Conservation (phyloP, 2,797 vertebrate genomes). For the Phoxinus dragarum region DNA sequence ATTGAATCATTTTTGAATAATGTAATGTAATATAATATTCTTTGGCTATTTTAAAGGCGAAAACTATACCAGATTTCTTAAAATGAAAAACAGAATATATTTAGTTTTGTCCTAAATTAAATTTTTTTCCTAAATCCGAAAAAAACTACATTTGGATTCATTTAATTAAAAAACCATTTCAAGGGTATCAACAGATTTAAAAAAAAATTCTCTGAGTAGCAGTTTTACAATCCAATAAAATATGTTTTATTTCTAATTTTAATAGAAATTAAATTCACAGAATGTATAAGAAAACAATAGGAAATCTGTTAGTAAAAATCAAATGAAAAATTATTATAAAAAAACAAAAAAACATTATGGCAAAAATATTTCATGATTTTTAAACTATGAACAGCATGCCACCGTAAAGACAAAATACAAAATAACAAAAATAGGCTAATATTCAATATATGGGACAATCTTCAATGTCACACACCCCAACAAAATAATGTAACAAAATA, state of each 20-base stretch:
- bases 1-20: neutral
- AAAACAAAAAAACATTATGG: neutral
- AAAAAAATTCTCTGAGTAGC: no score
- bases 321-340: neutral
- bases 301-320: no score
- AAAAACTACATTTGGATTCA: no score
- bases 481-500: slow-evolving; percentile 48
- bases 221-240: no score
- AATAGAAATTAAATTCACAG: neutral
- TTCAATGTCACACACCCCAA: slow-evolving; percentile 57
- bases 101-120: neutral
- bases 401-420: neutral
- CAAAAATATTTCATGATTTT: neutral
- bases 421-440: neutral
- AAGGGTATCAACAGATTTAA: no score
- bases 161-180: no score
- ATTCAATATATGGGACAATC: slow-evolving; percentile 9
- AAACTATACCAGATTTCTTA: neutral
- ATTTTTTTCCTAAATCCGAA: no score
- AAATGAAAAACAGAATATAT: neutral
- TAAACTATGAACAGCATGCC: no score
- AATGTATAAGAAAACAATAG: neutral
- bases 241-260: no score
- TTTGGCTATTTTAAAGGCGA: neutral
- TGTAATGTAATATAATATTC: neutral